These are phyloP conservation scores for Trinectes maculatus DNA, from an alignment of 2,113 vertebrate genomes.

Conservation along the genomic window DNA sequence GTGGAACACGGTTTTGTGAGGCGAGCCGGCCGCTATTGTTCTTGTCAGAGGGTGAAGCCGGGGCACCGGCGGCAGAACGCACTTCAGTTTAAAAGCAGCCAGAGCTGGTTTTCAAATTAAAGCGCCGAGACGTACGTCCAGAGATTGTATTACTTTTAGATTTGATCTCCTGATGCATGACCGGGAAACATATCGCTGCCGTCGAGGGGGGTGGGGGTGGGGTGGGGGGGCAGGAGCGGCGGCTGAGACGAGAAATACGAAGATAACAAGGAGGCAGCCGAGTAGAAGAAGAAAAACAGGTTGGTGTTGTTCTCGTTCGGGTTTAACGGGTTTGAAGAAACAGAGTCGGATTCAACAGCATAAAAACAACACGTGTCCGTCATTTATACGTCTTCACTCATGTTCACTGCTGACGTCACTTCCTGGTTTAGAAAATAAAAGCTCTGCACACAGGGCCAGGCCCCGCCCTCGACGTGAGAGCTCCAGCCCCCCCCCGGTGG, in stretches of 20 bases:
- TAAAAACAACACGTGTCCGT: too few relatives aligned
- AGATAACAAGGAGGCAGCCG: background rate
- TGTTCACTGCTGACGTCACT: too few relatives aligned
- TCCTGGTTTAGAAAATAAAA: too few relatives aligned
- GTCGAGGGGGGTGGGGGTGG: background rate
- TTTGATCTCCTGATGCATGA: slow-evolving; percentile 67
- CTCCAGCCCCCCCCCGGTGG: too few relatives aligned
- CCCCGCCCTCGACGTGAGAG: too few relatives aligned
- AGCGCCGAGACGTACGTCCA: slow-evolving; percentile 42
- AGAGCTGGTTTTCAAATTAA: slow-evolving; percentile 59
- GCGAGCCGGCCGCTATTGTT: slow-evolving; percentile 60
- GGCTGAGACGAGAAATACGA: too few relatives aligned
- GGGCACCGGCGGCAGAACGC: slow-evolving; percentile 51
- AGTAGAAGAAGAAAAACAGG: background rate
- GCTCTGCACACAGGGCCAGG: too few relatives aligned
- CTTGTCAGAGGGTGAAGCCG: slow-evolving; percentile 59
- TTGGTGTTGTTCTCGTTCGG: too few relatives aligned
- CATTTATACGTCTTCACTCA: too few relatives aligned
- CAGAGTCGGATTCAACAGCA: too few relatives aligned
- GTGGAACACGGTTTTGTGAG: slow-evolving; percentile 68
- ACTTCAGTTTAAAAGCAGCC: slow-evolving; percentile 25
- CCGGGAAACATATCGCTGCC: slow-evolving; percentile 31
- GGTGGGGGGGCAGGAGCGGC: too few relatives aligned
- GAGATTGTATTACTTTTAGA: slow-evolving; percentile 66
- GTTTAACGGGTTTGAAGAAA: too few relatives aligned